Base-by-base conservation (phyloP, 2,888 invertebrate species). In the Metallyticus violacea region DNA sequence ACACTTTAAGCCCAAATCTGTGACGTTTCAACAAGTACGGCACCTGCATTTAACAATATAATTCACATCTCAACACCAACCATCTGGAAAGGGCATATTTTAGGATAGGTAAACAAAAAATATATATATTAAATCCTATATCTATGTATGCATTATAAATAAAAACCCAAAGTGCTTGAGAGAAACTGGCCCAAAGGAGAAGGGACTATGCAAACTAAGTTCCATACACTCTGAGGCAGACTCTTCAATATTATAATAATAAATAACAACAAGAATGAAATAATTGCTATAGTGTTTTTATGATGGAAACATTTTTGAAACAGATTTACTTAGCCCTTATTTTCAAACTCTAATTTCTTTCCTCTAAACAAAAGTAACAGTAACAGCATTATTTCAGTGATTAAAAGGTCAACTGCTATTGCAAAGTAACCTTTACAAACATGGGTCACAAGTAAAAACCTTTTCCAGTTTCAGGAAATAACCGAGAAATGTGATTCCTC, bases 51-150 rank as follows among this genome's bases (percentile, higher is more conserved):
- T 77, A 85, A 80, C 85, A 85, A 80, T 85, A 26, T 80, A 81
- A 79, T 80, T 80, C 85, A 80, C 85, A 80, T 80, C 25, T 85
- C 81, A 85, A 85, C 85, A 85, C 85, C 85, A 85, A 85, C 28
- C 85, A 81, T 85, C 25, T 76, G 80, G n/a, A 85, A 85, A 80
- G 62, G 79, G 79, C 85, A 85, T 85, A 79, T 30, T 85, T 30
- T 62, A 62, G 9, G 15, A 62, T 15, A 4, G 40, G 22, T 15
- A 6, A 29, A 29, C 3, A 29, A 62, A 62, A 15, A 40, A 40
- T 15, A 62, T 0, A 62, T 62, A n/a, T n/a, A n/a, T 62, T 15
- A 62, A 62, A 62, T 15, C 15, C 40, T 62, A 81, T 85, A 76
- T 85, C 40, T 40, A 85, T 85, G 30, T 81, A 79, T 81, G 25